A percentile compares a stretch with the other conserved stretches of the same genome.
phyloP scores from a whole-genome alignment of 2,888 invertebrate genomes.

The Euphydryas editha region DNA sequence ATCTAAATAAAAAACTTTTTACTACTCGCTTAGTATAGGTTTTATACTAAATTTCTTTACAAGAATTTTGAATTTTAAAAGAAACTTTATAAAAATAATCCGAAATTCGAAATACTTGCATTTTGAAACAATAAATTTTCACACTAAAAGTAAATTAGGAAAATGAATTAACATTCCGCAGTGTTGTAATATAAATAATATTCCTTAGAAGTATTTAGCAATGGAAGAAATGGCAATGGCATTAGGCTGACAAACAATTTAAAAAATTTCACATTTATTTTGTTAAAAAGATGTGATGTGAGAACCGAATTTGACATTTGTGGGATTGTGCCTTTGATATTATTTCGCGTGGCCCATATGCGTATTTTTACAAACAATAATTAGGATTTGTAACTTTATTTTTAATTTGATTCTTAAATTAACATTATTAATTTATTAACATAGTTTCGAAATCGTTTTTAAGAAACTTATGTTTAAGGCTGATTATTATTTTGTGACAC shows the following conservation, averaged over 20 bases:
- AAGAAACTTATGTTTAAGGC: conserved; percentile 54
- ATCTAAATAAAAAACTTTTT: background rate
- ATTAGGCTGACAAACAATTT: too few species aligned
- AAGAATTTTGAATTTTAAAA: conserved; percentile 3
- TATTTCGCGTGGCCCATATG: too few species aligned
- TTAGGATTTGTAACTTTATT: conserved; percentile 4
- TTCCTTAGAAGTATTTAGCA: too few species aligned
- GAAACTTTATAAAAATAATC: conserved; percentile 11
- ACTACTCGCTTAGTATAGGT: background rate
- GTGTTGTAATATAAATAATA: too few species aligned
- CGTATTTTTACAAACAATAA: too few species aligned
- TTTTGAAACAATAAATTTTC: background rate
- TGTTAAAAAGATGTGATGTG: too few species aligned
- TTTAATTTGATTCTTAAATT: conserved; percentile 36
- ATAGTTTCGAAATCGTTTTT: conserved; percentile 23
- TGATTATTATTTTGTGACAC: conserved; percentile 55
- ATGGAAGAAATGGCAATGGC: too few species aligned
- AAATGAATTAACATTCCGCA: too few species aligned
- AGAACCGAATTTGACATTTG: too few species aligned
- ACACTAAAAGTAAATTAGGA: background rate
- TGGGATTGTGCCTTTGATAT: too few species aligned
- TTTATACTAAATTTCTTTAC: conserved; percentile 1
- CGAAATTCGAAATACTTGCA: conserved; percentile 19
- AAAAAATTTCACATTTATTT: too few species aligned
- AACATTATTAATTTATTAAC: conserved; percentile 54